Percentiles rank a stretch among this genome's conserved stretches.
Evolutionary conservation across 2,113 vertebrate genomes (phyloP).

Genomic region (Erythrocercus mccallii): DNA sequence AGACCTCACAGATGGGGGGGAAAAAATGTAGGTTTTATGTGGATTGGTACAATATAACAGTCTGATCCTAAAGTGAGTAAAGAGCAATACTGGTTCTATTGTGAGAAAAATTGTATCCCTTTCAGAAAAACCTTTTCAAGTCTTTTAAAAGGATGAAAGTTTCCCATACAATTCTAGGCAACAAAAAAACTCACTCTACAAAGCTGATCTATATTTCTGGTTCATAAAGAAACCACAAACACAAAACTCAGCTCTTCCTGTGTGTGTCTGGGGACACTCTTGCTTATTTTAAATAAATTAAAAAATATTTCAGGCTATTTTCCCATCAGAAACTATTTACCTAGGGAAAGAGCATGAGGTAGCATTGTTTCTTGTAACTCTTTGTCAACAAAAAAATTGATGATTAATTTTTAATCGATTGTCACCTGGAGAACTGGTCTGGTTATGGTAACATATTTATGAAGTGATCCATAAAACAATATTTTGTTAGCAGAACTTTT

Average conservation of each 20-base stretch:
- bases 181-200: neutral
- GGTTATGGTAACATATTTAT: neutral
- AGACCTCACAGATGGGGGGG: neutral
- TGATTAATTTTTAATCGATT: neutral
- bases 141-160: neutral
- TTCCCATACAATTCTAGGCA: neutral
- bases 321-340: neutral
- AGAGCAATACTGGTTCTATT: neutral
- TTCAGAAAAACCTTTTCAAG: neutral
- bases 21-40: fast-evolving
- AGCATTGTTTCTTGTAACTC: neutral
- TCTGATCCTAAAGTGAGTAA: neutral
- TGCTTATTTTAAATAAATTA: neutral
- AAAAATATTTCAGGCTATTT: neutral
- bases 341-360: neutral
- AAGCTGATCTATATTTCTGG: neutral
- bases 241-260: neutral
- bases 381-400: neutral
- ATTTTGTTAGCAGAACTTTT: neutral
- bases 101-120: neutral
- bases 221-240: neutral
- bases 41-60: neutral
- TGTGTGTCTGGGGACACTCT: neutral
- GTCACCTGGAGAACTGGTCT: neutral
- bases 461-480: neutral